These are phyloP conservation scores for Hydrotaea cyrtoneurina DNA, from an alignment of 2,888 invertebrate genomes.

Conservation along the genomic window DNA sequence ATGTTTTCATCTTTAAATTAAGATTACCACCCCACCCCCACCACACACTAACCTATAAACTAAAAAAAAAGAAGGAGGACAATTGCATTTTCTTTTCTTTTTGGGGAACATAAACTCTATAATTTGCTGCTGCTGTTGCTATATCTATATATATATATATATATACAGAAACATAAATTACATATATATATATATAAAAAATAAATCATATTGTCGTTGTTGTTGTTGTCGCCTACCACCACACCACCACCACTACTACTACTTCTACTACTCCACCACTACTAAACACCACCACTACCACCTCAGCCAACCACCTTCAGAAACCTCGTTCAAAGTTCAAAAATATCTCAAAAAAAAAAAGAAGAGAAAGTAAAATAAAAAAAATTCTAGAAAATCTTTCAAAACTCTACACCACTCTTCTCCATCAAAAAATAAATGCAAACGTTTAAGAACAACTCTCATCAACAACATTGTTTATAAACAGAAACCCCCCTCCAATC, in stretches of 20 bases:
- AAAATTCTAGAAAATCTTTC: neutral
- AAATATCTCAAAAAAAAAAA: slow-evolving; percentile 45
- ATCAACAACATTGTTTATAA: slow-evolving; percentile 70
- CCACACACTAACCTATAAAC: neutral
- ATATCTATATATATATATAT: slow-evolving; percentile 47
- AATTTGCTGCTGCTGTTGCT: slow-evolving; percentile 68
- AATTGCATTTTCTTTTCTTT: slow-evolving; percentile 8
- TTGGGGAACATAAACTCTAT: slow-evolving; percentile 25
- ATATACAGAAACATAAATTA: slow-evolving; percentile 38
- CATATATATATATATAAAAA: slow-evolving; percentile 54
- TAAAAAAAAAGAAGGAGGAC: slow-evolving; percentile 23
- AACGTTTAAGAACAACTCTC: slow-evolving; percentile 49
- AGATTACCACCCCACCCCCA: neutral
- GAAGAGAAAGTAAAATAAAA: slow-evolving; percentile 21
- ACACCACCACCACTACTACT: slow-evolving; percentile 36
- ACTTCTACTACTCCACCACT: slow-evolving; percentile 61
- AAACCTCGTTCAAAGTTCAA: slow-evolving; percentile 25
- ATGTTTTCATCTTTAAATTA: too few species aligned
- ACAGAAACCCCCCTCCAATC: slow-evolving; percentile 47
- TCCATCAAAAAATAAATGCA: slow-evolving; percentile 3
- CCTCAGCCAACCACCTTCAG: slow-evolving; percentile 40
- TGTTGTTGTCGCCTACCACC: slow-evolving; percentile 70
- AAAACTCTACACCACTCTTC: slow-evolving; percentile 47
- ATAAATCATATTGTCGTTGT: slow-evolving; percentile 68
- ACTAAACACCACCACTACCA: slow-evolving; percentile 62